Evolutionary conservation across 2,888 invertebrate species (phyloP).

Genomic region (Congeria kusceri): DNA sequence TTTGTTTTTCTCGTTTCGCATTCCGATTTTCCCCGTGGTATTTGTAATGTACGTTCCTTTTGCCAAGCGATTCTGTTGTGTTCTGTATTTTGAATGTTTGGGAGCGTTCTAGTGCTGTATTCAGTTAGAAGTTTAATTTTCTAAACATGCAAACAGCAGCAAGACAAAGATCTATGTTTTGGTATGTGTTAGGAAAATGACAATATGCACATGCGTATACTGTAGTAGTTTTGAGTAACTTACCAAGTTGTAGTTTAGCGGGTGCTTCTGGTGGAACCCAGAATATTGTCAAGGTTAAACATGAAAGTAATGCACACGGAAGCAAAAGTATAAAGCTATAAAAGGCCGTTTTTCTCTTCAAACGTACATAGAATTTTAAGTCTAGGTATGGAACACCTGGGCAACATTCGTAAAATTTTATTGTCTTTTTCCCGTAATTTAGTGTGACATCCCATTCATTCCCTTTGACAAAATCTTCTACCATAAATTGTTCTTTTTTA

Average conservation of each 20-base stretch:
- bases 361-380: conserved; percentile 81
- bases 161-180: too few relatives aligned
- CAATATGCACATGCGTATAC: too few relatives aligned
- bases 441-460: conserved; percentile 84
- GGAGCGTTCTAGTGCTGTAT: too few relatives aligned
- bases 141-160: too few relatives aligned
- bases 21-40: too few relatives aligned
- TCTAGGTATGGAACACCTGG: conserved; percentile 82
- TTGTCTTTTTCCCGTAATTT: conserved; percentile 78
- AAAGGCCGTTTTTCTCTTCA: conserved; percentile 81
- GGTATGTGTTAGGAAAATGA: too few relatives aligned
- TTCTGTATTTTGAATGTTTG: too few relatives aligned
- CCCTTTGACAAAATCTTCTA: conserved; percentile 81
- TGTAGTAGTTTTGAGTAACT: conserved; percentile 49
- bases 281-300: conserved; percentile 85
- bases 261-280: conserved; percentile 86
- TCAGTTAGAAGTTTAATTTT: too few relatives aligned
- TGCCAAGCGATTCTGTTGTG: too few relatives aligned
- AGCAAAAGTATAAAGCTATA: conserved; percentile 85
- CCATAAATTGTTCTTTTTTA: conserved; percentile 70
- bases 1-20: too few relatives aligned
- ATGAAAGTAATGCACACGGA: conserved; percentile 84
- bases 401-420: conserved; percentile 83
- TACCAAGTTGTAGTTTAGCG: conserved; percentile 85
- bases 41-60: too few relatives aligned